These are phyloP conservation scores for Daubentonia madagascariensis DNA, from an alignment of 2,113 vertebrate genomes.

Conservation along the genomic window DNA sequence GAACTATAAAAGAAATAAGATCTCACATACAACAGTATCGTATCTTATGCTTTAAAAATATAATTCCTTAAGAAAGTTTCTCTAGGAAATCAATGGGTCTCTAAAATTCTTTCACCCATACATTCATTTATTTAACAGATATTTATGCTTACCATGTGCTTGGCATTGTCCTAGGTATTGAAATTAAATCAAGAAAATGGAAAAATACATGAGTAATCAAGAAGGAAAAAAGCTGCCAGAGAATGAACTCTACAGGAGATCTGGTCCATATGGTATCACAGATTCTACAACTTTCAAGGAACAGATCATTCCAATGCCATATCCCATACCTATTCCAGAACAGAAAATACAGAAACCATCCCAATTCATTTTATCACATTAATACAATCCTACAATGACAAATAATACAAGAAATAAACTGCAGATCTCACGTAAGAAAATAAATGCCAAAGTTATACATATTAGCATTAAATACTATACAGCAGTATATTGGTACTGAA, in stretches of 20 bases:
- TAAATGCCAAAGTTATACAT: neutral
- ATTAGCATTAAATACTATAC: neutral
- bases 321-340: neutral
- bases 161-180: neutral
- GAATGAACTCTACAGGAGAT: neutral
- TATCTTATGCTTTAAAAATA: neutral
- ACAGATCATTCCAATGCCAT: neutral
- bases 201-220: neutral
- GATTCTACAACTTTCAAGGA: neutral
- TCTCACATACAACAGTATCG: neutral
- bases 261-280: neutral
- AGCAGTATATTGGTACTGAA: neutral
- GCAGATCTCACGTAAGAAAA: neutral
- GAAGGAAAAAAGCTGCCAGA: neutral
- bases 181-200: conserved; percentile 5
- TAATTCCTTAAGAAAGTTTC: neutral
- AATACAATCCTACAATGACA: neutral
- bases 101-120: neutral
- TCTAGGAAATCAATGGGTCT: neutral
- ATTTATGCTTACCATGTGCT: neutral
- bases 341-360: neutral
- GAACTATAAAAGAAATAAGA: neutral
- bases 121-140: neutral
- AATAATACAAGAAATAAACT: neutral
- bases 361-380: neutral